Evolutionary conservation across 1,140 invertebrate species (phyloP), one percentile per base, ranked within the genome.

Genomic region (Macrobrachium rosenbergii): DNA sequence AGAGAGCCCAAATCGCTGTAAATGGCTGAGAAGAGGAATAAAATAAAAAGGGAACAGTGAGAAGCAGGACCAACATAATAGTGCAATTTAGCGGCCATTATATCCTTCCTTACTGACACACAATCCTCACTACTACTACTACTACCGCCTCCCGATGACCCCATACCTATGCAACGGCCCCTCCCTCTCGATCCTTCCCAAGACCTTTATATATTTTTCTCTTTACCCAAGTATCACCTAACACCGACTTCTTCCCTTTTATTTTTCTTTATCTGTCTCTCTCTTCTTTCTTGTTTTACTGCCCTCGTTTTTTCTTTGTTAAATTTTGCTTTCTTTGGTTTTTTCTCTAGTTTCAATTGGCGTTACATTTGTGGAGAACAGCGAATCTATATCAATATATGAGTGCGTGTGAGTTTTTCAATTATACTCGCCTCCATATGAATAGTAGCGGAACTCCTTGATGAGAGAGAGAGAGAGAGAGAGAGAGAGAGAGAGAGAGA

Each of bases 81-180:
- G 73, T 75, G 73, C 73, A 75, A 75, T 75, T 75, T 75, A 75
- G 73, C 73, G 73, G 73, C 73, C 73, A 75, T 75, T 75, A 37
- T 75, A 75, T 75, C 73, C 73, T 5, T 16, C 28, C 37, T 75
- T 75, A 75, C 37, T 75, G 73, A 75, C 28, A 75, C 73, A 75
- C 23, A 45, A 75, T 75, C 73, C 73, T 45, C 43, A 23, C 69
- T 72, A 72, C 69, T 52, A 72, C 69, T 37, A 72, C 21, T 37
- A 37, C 69, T 28, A 6, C 21, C 1, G 17, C 69, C 37, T 7
- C 73, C 37, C 16, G 37, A 45, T 3, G 37, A 14, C 73, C 14
- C 21, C 69, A 16, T 73, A 37, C 28, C 52, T 52, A 52, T 52
- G 52, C 52, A 52, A 52, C 52, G 52, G 52, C 52, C 21, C 67